phyloP scores from a whole-genome alignment of 2,797 vertebrate genomes.

The Ciconia nigra region DNA sequence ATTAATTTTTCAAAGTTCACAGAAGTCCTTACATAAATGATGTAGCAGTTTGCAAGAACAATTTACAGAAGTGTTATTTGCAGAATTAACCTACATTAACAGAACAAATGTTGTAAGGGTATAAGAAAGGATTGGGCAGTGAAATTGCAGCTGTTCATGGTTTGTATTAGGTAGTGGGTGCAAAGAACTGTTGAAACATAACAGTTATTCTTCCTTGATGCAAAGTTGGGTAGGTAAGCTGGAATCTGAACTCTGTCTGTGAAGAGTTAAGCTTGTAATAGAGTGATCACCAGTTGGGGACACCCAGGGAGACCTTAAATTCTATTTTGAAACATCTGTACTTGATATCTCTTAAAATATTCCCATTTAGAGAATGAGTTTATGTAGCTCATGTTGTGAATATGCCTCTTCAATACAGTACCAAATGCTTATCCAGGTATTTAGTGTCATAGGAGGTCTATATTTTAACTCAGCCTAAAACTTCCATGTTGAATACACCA shows the following conservation, averaged over 20 bases:
- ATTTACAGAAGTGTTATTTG: constrained; percentile 97
- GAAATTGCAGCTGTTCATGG: constrained; percentile 91
- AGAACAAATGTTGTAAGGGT: constrained; percentile 85
- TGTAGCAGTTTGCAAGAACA: constrained; percentile 97
- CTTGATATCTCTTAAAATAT: constrained; percentile 79
- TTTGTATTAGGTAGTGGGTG: constrained; percentile 84
- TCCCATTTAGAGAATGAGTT: constrained; percentile 83
- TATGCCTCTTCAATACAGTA: constrained; percentile 73
- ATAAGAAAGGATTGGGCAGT: constrained; percentile 83
- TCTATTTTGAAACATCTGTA: constrained; percentile 82
- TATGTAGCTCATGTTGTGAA: constrained; percentile 81
- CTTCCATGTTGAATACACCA: not conserved
- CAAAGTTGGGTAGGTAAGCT: constrained; percentile 83
- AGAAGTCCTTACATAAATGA: constrained; percentile 98
- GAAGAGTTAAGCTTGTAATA: constrained; percentile 76
- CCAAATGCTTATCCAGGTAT: constrained; percentile 74
- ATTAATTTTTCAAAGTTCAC: constrained; percentile 99
- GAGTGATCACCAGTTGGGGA: constrained; percentile 77
- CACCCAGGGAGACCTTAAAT: constrained; percentile 82
- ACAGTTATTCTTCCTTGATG: constrained; percentile 87
- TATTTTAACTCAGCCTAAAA: constrained; percentile 54
- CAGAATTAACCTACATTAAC: constrained; percentile 94
- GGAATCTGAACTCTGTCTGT: constrained; percentile 78
- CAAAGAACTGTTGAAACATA: constrained; percentile 84
- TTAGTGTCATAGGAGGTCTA: constrained; percentile 63